Percentiles rank a stretch among this genome's conserved stretches.
Evolutionary conservation across 1,140 invertebrate genomes (phyloP).

Genomic region (Drosophila micromelanica): DNA sequence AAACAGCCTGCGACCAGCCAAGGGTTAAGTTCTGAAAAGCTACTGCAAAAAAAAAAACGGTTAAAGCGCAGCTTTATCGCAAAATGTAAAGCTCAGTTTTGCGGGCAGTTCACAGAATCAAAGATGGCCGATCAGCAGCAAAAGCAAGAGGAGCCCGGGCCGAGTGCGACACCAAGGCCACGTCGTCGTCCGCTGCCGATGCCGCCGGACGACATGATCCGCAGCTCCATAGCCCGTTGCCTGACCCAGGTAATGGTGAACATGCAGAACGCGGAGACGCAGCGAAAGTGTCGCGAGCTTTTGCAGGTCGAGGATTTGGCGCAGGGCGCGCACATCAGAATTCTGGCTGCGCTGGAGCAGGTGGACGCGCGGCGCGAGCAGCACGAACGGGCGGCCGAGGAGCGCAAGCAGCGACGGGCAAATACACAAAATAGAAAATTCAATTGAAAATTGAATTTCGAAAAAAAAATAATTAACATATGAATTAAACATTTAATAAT

Average conservation of each 20-base stretch:
- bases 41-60: not conserved
- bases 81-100: not conserved
- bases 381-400: constrained; percentile 1
- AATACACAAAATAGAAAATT: constrained; percentile 1
- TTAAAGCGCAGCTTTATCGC: not conserved
- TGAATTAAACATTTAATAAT: constrained; percentile 64
- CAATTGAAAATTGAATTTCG: no score
- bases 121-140: constrained; percentile 27
- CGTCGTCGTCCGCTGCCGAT: constrained; percentile 25
- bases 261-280: constrained; percentile 37
- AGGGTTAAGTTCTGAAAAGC: constrained; percentile 2
- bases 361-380: constrained; percentile 49
- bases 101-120: not conserved
- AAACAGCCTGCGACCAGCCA: not conserved
- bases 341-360: constrained; percentile 39
- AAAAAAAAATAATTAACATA: constrained; percentile 35
- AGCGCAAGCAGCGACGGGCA: not conserved
- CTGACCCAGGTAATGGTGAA: constrained; percentile 64
- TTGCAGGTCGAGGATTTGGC: constrained; percentile 46
- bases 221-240: constrained; percentile 58
- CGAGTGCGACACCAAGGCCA: not conserved
- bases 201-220: constrained; percentile 56
- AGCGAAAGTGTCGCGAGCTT: constrained; percentile 51
- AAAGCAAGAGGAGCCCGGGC: not conserved
- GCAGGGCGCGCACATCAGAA: constrained; percentile 32